phyloP scores from a whole-genome alignment of 2,888 invertebrate genomes.

The Stratiomys singularior region DNA sequence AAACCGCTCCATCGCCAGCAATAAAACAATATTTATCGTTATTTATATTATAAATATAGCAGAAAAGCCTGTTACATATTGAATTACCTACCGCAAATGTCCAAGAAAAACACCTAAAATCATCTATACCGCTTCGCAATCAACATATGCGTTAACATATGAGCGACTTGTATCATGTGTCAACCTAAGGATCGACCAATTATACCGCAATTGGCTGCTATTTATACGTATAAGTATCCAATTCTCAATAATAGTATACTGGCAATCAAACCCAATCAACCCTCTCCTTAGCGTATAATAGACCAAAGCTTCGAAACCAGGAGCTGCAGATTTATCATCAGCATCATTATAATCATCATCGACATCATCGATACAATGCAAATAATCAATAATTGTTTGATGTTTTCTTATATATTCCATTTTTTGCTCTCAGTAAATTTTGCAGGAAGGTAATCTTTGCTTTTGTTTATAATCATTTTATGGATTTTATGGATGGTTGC shows the following conservation, averaged over 20 bases:
- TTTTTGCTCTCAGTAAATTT: too few relatives aligned
- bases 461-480: too few relatives aligned
- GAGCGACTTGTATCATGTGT: not conserved
- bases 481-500: too few relatives aligned
- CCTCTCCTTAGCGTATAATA: too few relatives aligned
- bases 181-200: slow-evolving; percentile 32
- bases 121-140: not conserved
- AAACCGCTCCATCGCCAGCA: not conserved
- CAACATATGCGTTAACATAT: not conserved
- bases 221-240: slow-evolving; percentile 2
- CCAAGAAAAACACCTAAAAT: slow-evolving; percentile 29
- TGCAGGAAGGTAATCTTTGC: too few relatives aligned
- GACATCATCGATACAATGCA: too few relatives aligned
- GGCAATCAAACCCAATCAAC: too few relatives aligned
- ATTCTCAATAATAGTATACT: not conserved
- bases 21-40: not conserved
- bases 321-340: too few relatives aligned
- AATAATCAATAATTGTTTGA: too few relatives aligned
- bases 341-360: too few relatives aligned
- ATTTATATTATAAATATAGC: slow-evolving; percentile 17
- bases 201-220: slow-evolving; percentile 23
- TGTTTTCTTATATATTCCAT: too few relatives aligned
- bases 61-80: slow-evolving; percentile 34
- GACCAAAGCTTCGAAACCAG: too few relatives aligned
- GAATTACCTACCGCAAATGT: slow-evolving; percentile 33